These are phyloP conservation scores for Drosophila melanica DNA, from an alignment of 1,140 invertebrate species.

Conservation along the genomic window DNA sequence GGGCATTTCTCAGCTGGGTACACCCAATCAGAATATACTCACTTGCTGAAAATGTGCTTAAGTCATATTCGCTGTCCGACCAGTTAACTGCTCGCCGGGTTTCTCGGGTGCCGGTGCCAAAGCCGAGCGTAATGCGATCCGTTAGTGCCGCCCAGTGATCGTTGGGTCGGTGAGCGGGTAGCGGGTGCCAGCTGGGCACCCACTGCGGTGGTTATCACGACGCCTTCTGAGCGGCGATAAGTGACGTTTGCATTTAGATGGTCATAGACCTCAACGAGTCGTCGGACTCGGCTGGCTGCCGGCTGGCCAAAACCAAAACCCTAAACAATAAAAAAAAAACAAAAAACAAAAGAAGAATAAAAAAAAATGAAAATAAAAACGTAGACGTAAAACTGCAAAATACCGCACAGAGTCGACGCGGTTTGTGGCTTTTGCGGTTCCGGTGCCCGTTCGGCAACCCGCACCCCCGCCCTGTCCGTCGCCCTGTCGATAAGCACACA, in stretches of 20 bases:
- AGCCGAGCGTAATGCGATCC: constrained; percentile 55
- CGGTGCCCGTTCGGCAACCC: constrained; percentile 1
- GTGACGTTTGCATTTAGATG: constrained; percentile 45
- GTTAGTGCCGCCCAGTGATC: constrained; percentile 18
- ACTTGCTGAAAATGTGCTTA: constrained; percentile 20
- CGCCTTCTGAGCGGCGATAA: constrained; percentile 53
- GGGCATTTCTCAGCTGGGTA: background rate
- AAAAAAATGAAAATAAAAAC: constrained; percentile 31
- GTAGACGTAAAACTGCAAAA: constrained; percentile 62
- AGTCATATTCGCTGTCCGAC: constrained; percentile 57
- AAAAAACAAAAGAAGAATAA: constrained; percentile 5
- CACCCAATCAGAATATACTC: background rate
- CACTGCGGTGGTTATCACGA: constrained; percentile 34
- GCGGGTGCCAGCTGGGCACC: background rate
- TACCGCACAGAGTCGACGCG: constrained; percentile 71
- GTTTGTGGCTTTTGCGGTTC: constrained; percentile 64
- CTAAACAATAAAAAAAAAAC: constrained; percentile 34
- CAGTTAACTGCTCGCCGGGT: constrained; percentile 47
- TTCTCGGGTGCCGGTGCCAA: constrained; percentile 40
- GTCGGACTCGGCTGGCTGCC: constrained; percentile 3
- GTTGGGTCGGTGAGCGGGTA: background rate
- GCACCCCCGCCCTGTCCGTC: constrained; percentile 5
- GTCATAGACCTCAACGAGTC: constrained; percentile 65
- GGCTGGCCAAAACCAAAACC: constrained; percentile 34
- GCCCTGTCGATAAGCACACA: constrained; percentile 29